Evolutionary conservation across 2,113 vertebrate species (phyloP).

Genomic region (Callipepla squamata): DNA sequence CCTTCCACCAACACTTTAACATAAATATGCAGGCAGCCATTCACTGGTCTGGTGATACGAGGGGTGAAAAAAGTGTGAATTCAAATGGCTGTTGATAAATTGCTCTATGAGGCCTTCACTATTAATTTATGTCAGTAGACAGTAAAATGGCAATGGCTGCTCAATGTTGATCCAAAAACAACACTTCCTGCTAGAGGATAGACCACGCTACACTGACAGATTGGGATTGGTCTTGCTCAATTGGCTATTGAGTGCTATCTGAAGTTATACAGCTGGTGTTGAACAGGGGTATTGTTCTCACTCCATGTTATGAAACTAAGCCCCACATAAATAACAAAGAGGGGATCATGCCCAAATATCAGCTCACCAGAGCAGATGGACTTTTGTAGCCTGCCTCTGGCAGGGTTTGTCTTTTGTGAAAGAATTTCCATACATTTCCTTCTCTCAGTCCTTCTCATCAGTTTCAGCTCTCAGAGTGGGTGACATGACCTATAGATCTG

Average conservation of each 20-base stretch:
- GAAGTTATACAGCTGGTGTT: slow-evolving; percentile 78
- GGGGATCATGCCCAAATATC: slow-evolving; percentile 22
- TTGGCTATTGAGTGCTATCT: slow-evolving; percentile 75
- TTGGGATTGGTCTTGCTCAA: slow-evolving; percentile 79
- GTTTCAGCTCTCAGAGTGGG: neutral
- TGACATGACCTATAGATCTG: neutral
- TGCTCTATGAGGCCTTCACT: slow-evolving; percentile 78
- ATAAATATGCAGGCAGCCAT: slow-evolving; percentile 61
- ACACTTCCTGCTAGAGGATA: slow-evolving; percentile 82
- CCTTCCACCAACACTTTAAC: slow-evolving; percentile 75
- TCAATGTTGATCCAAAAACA: slow-evolving; percentile 88
- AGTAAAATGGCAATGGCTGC: slow-evolving; percentile 84
- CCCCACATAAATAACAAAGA: slow-evolving; percentile 24
- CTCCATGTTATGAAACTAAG: slow-evolving; percentile 43
- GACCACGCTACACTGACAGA: slow-evolving; percentile 85
- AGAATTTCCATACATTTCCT: slow-evolving; percentile 22
- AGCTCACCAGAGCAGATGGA: slow-evolving; percentile 1
- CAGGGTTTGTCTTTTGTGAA: neutral
- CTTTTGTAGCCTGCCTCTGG: neutral
- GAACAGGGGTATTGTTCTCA: slow-evolving; percentile 74
- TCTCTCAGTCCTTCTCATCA: neutral
- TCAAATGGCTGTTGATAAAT: slow-evolving; percentile 84
- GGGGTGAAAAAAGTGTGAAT: slow-evolving; percentile 72
- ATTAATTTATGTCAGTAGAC: slow-evolving; percentile 87
- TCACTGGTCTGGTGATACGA: slow-evolving; percentile 72